Evolutionary conservation across 2,797 vertebrate species (phyloP), one percentile per base, ranked within the genome.

Genomic region (Acomys russatus): DNA sequence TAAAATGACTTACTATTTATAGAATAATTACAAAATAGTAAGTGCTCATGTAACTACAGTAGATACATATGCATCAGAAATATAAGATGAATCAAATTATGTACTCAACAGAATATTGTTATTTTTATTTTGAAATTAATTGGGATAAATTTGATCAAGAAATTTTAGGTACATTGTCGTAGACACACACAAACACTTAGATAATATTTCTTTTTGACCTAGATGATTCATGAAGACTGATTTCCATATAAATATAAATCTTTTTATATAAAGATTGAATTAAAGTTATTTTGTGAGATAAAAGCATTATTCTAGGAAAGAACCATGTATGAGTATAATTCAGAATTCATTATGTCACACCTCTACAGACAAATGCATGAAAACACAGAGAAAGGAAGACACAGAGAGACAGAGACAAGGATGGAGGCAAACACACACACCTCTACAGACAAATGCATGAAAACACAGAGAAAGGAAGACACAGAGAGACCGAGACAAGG

Each of bases 1-100:
- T 9, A 14, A 49, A 83, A 49, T 84, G 28, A 30, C 44, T 56
- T 56, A 49, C 6, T 7, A 51, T 23, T 25, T 80, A 66, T 68
- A 35, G 73, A 35, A 70, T 87, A 78, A 79, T 76, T 89, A 51
- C 71, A 56, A 93, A 78, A 90, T 77, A 79, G 51, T 44, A 54
- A 79, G 10, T 79, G 7, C 0, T 6, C 15, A 56, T 85, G 8
- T 70, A 92, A 56, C 33, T n/a, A 30, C 35, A 4, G 11, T 23
- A 6, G 6, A 38, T 44, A 33, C 0, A 63, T 4, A 73, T 76
- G 1, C 23, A n/a, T 78, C 35, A 94, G 8, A 96, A 77, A 51
- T 2, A 44, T 68, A 22, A 56, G 70, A 28, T 20, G 84, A 71
- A 35, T 71, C 63, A 78, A 2, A 0, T 59, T 44, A 1, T 61